Evolutionary conservation across 2,797 vertebrate genomes (phyloP), one percentile per base, ranked within the genome.

Genomic region (Ammospiza maritima): DNA sequence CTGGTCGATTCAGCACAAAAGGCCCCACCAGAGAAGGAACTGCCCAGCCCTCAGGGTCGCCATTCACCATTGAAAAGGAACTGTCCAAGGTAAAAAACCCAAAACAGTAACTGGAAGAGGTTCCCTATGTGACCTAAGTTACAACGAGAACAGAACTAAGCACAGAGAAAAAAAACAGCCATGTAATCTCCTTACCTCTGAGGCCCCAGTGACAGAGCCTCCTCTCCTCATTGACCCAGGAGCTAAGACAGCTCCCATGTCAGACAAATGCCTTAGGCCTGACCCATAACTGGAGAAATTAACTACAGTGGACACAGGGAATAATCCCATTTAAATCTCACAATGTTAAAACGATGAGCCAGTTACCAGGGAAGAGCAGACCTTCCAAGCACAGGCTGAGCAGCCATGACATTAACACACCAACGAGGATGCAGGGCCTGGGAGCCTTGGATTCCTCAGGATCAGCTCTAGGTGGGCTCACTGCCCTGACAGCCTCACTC

Each of bases 91-190:
- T 25, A 50, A 34, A 73, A 73, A 56, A 30, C 7, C 25, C 16
- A 34, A 57, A 26, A 26, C 11, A 30, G 38, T 5, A n/a, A 38
- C 57, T 5, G 4, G 30, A 48, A 64, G 20, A 48, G 10, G 51
- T 10, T 58, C 26, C 21, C 21, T 2, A 23, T 17, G 51, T 0
- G 2, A 57, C 7, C 1, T 5, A 42, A 57, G 1, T 34, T 30
- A 57, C 13, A 57, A 57, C 48, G 16, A 42, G 50, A 56, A 66
- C 21, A 65, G 26, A 65, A 74, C 20, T 36, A 27, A 54, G n/a
- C 22, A 36, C 6, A 38, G 27, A 62, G 15, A 2, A 62, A 18
- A 18, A 18, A 38, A 47, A 4, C 12, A 71, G n/a, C 29, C 13
- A 3, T 26, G 14, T 26, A 12, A 74, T 12, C 21, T 21, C 11